phyloP scores from a whole-genome alignment of 2,888 invertebrate species.

The Ferrisia virgata region DNA sequence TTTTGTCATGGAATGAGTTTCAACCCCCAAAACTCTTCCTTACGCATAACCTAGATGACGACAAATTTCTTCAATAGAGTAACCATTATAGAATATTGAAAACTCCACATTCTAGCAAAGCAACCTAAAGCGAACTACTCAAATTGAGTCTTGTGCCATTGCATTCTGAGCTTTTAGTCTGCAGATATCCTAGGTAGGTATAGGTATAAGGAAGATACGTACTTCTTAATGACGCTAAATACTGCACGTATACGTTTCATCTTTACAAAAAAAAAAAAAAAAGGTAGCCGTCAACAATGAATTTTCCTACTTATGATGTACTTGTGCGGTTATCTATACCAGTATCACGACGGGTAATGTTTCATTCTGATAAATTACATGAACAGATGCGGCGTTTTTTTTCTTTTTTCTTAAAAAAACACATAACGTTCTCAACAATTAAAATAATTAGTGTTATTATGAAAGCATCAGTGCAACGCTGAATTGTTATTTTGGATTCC shows the following conservation, averaged over 20 bases:
- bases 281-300: background rate
- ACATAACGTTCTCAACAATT: background rate
- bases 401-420: background rate
- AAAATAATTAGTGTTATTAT: background rate
- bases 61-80: too few relatives aligned
- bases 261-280: background rate
- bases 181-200: too few relatives aligned
- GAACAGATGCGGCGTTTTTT: background rate
- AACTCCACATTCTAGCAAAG: too few relatives aligned
- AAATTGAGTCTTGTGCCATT: too few relatives aligned
- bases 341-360: background rate
- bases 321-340: conserved; percentile 1
- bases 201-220: too few relatives aligned
- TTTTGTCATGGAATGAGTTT: too few relatives aligned
- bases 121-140: too few relatives aligned
- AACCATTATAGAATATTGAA: too few relatives aligned
- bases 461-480: background rate
- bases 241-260: background rate
- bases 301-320: background rate
- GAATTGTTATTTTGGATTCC: background rate
- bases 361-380: background rate
- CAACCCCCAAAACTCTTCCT: too few relatives aligned
- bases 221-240: background rate
- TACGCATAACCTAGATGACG: too few relatives aligned
- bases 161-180: too few relatives aligned